These are phyloP conservation scores for Chloroclysta siterata DNA, from an alignment of 2,888 invertebrate genomes.

Conservation along the genomic window DNA sequence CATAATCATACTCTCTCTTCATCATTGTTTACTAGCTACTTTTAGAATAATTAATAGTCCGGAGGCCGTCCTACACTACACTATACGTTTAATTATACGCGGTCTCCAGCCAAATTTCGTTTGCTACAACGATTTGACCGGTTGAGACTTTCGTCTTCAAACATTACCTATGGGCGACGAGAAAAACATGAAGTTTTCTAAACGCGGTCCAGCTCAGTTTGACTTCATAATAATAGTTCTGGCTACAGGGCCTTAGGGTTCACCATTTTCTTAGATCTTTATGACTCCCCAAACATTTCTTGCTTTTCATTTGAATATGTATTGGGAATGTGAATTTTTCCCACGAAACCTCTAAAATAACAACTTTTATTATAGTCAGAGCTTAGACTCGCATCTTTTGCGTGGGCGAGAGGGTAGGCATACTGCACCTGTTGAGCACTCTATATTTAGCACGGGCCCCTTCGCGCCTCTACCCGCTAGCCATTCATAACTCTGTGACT, in stretches of 20 bases:
- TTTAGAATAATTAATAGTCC: neutral
- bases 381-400: constrained; percentile 35
- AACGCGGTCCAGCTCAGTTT: too few species aligned
- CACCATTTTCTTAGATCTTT: too few species aligned
- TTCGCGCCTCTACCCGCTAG: constrained; percentile 52
- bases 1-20: neutral
- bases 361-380: neutral
- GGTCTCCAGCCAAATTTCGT: neutral
- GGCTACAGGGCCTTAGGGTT: too few species aligned
- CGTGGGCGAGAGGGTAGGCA: constrained; percentile 61
- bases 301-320: too few species aligned
- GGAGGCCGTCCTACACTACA: too few species aligned
- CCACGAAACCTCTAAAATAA: neutral
- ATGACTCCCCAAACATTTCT: too few species aligned
- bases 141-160: neutral
- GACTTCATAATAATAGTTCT: too few species aligned
- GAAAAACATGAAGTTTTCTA: too few species aligned
- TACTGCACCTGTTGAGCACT: constrained; percentile 75
- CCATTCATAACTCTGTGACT: constrained; percentile 80
- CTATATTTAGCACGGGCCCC: constrained; percentile 71
- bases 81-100: neutral
- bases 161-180: neutral
- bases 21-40: neutral
- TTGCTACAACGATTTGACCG: neutral
- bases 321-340: neutral